Conservation (phyloP, 1,140 invertebrate species). For the Drosophila simulans region DNA sequence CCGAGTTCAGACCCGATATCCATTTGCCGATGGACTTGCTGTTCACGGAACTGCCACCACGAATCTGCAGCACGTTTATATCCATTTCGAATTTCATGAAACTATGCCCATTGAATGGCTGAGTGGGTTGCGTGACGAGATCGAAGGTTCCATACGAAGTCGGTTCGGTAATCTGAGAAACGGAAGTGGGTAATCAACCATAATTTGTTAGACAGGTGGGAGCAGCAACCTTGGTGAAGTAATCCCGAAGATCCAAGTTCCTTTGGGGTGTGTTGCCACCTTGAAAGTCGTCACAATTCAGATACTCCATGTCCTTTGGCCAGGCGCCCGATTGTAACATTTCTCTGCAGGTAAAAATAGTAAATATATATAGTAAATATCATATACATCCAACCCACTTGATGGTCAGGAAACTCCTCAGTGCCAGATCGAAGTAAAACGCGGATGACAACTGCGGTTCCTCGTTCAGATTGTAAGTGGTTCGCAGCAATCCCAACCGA, state of each 20-base stretch:
- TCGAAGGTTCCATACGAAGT: slow-evolving; percentile 88
- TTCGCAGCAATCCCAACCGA: slow-evolving; percentile 88
- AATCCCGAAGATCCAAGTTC: slow-evolving; percentile 87
- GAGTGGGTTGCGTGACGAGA: slow-evolving; percentile 79
- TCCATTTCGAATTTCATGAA: slow-evolving; percentile 90
- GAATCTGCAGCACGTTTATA: slow-evolving; percentile 88
- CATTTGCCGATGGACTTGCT: slow-evolving; percentile 88
- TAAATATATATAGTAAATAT: not conserved
- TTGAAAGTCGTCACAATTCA: slow-evolving; percentile 91
- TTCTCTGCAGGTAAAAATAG: slow-evolving; percentile 51
- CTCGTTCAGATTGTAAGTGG: slow-evolving; percentile 88
- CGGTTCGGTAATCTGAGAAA: slow-evolving; percentile 86
- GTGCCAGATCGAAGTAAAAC: slow-evolving; percentile 94
- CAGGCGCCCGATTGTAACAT: slow-evolving; percentile 87
- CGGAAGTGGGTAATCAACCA: slow-evolving; percentile 65
- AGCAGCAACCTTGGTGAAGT: slow-evolving; percentile 85
- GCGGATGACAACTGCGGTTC: slow-evolving; percentile 90
- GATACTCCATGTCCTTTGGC: slow-evolving; percentile 89
- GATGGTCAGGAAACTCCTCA: slow-evolving; percentile 90
- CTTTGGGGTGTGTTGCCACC: slow-evolving; percentile 89
- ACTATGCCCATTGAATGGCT: slow-evolving; percentile 88
- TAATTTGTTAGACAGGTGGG: slow-evolving; percentile 44
- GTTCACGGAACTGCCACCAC: slow-evolving; percentile 88
- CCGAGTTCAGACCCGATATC: slow-evolving; percentile 88
- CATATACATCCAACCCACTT: slow-evolving; percentile 85